Evolutionary conservation across 2,888 invertebrate genomes (phyloP).

Genomic region (Mythimna albipuncta): DNA sequence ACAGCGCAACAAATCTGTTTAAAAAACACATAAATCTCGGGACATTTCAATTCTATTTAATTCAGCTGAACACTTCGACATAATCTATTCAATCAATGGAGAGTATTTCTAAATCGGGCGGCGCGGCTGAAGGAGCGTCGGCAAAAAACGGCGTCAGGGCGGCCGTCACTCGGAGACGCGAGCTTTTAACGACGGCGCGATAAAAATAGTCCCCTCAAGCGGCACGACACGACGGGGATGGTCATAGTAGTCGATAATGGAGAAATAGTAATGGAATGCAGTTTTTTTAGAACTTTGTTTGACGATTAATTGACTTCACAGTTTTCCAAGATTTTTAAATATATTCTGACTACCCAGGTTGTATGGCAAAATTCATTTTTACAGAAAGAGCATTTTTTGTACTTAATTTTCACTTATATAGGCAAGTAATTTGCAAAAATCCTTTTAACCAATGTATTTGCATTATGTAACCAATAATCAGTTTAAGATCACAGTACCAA

Average conservation of each 20-base stretch:
- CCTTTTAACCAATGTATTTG: too few relatives aligned
- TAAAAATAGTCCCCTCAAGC: constrained; percentile 55
- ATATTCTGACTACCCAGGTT: too few relatives aligned
- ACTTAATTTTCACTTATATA: too few relatives aligned
- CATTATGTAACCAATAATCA: too few relatives aligned
- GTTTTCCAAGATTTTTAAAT: too few relatives aligned
- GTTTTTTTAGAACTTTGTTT: not conserved
- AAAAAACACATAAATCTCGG: constrained; percentile 19
- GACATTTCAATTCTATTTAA: constrained; percentile 16
- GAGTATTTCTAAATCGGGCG: constrained; percentile 50
- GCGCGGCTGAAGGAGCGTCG: constrained; percentile 22
- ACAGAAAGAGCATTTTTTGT: too few relatives aligned
- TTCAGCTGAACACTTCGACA: constrained; percentile 31
- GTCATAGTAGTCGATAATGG: constrained; percentile 15
- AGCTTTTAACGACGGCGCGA: constrained; percentile 59
- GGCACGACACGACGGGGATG: not conserved
- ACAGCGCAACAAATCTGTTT: not conserved
- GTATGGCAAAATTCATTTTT: too few relatives aligned
- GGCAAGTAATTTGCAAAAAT: too few relatives aligned
- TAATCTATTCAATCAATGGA: constrained; percentile 51
- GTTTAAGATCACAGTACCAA: too few relatives aligned
- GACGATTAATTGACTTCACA: not conserved
- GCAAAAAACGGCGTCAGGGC: constrained; percentile 26
- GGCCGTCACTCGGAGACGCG: constrained; percentile 48
- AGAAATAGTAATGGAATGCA: not conserved